A percentile compares a stretch with the other conserved stretches of the same genome.
Evolutionary conservation across 2,113 vertebrate species (phyloP).

Genomic region (Ptychochromis oligacanthus): DNA sequence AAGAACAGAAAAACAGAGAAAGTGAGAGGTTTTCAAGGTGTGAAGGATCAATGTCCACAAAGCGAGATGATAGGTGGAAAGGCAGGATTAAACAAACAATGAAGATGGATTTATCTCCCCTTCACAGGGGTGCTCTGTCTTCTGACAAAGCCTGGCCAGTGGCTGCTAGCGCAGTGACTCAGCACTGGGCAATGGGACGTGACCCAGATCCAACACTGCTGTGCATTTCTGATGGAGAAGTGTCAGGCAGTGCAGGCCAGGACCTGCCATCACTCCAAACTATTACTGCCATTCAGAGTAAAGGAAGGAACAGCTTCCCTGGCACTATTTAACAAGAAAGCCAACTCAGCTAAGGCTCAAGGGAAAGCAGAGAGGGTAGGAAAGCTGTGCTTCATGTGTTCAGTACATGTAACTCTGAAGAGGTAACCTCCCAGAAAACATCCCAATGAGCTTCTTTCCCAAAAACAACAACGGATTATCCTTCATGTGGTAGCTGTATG

Average conservation of each 20-base stretch:
- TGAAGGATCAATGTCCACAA: neutral
- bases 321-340: constrained; percentile 49
- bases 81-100: neutral
- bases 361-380: constrained; percentile 16
- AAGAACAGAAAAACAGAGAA: no score
- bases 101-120: neutral
- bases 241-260: constrained; percentile 56
- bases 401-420: constrained; percentile 11
- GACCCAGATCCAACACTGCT: constrained; percentile 41
- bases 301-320: constrained; percentile 47
- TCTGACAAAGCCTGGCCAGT: neutral
- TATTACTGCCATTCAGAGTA: constrained; percentile 44
- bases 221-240: constrained; percentile 48
- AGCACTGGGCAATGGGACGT: constrained; percentile 34
- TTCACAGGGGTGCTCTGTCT: neutral
- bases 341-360: constrained; percentile 61
- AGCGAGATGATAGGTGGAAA: neutral
- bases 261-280: constrained; percentile 44
- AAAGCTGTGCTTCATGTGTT: constrained; percentile 12
- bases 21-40: neutral
- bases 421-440: constrained; percentile 57
- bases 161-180: constrained; percentile 48
- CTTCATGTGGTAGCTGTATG: constrained; percentile 34
- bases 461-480: constrained; percentile 64
- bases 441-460: constrained; percentile 51